A percentile compares a stretch with the other conserved stretches of the same genome.
Evolutionary conservation across 1,140 invertebrate genomes (phyloP).

Genomic region (Aphaenogaster floridana): DNA sequence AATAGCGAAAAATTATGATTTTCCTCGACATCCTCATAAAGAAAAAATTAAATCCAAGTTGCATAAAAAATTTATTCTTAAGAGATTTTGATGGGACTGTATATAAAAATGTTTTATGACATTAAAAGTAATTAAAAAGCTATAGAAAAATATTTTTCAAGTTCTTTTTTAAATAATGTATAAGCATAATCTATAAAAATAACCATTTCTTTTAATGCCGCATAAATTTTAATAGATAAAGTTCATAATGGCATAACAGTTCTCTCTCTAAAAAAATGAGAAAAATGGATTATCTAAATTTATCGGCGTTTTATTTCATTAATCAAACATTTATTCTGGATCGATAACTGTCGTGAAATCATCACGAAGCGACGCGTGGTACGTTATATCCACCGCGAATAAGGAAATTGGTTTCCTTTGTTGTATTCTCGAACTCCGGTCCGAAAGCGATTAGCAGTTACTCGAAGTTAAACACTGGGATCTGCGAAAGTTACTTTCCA

Average conservation of each 20-base stretch:
- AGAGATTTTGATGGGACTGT: too few relatives aligned
- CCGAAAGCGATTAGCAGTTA: constrained; percentile 59
- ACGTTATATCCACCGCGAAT: constrained; percentile 24
- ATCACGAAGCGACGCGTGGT: not conserved
- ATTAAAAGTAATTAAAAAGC: not conserved
- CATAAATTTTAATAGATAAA: not conserved
- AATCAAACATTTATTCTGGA: constrained; percentile 19
- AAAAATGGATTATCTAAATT: not conserved
- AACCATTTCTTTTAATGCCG: not conserved
- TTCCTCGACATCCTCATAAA: too few relatives aligned
- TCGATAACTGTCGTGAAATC: constrained; percentile 1
- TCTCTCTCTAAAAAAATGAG: not conserved
- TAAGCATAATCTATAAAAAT: not conserved
- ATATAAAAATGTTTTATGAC: not conserved
- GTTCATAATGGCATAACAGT: not conserved
- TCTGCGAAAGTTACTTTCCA: constrained; percentile 56
- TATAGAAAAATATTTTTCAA: not conserved
- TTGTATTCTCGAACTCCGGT: constrained; percentile 48
- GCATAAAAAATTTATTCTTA: too few relatives aligned
- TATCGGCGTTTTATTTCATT: not conserved
- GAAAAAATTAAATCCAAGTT: too few relatives aligned
- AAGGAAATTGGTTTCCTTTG: constrained; percentile 57
- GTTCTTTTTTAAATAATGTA: not conserved
- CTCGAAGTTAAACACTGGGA: constrained; percentile 55
- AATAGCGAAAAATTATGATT: too few relatives aligned